Percentiles rank a stretch among this genome's conserved stretches.
These are phyloP conservation scores for Grammomys surdaster DNA, from an alignment of 2,113 vertebrate species.

Conservation along the genomic window DNA sequence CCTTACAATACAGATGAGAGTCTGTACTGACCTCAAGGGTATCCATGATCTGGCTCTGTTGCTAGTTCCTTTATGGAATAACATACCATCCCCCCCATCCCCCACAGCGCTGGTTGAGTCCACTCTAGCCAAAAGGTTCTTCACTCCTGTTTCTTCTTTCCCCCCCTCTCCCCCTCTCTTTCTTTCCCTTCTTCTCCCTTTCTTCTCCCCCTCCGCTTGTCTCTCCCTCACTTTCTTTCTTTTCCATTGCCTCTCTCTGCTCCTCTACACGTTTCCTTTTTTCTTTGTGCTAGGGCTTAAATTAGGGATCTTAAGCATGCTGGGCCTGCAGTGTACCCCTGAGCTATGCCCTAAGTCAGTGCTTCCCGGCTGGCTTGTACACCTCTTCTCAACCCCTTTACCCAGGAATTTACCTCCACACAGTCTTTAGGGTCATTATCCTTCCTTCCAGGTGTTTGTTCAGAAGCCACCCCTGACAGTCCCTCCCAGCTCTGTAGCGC, in stretches of 20 bases:
- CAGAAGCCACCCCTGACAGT: not conserved
- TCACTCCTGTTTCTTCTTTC: not conserved
- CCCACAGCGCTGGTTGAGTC: not conserved
- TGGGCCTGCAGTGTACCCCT: not conserved
- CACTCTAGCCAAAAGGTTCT: not conserved
- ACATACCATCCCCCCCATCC: too few species aligned
- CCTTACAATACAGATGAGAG: not conserved
- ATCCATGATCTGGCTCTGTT: too few species aligned
- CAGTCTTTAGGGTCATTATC: fast-evolving
- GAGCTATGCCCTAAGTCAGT: not conserved
- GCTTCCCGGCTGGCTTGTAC: not conserved
- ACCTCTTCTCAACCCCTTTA: not conserved
- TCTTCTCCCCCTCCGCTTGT: not conserved
- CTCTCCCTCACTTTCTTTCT: not conserved
- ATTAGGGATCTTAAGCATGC: not conserved
- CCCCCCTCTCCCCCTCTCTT: not conserved
- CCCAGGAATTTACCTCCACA: fast-evolving
- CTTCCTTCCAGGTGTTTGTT: not conserved
- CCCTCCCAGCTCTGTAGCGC: not conserved
- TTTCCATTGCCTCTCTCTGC: not conserved
- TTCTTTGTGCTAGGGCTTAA: not conserved
- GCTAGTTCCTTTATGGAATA: not conserved
- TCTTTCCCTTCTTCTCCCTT: not conserved
- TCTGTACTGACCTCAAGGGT: not conserved
- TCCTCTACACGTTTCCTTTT: not conserved